Percentiles rank a stretch among this genome's conserved stretches.
phyloP scores from a whole-genome alignment of 2,113 vertebrate species.

The Hippocampus comes region DNA sequence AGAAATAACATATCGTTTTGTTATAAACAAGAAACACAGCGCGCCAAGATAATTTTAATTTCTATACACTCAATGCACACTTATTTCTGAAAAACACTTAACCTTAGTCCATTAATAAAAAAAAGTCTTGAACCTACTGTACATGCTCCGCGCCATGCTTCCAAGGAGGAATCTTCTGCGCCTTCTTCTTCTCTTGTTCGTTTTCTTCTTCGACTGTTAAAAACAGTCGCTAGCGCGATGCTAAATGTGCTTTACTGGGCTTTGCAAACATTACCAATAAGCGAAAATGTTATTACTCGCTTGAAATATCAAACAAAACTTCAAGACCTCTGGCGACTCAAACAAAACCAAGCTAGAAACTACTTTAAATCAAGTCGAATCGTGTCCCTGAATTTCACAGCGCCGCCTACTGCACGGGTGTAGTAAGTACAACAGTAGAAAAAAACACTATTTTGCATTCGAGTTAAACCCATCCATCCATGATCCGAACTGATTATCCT shows the following conservation, averaged over 20 bases:
- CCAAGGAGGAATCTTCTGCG: neutral
- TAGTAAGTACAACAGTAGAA: neutral
- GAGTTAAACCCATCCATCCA: too few species aligned
- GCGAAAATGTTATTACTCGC: neutral
- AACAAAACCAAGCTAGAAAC: neutral
- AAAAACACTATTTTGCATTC: neutral
- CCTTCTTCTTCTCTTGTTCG: neutral
- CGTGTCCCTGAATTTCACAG: neutral
- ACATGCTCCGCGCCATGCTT: neutral
- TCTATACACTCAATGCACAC: neutral
- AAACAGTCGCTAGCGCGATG: neutral
- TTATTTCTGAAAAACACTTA: neutral
- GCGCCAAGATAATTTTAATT: neutral
- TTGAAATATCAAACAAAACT: neutral
- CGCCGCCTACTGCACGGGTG: neutral
- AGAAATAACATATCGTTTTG: too few species aligned
- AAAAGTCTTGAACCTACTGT: neutral
- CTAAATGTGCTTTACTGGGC: neutral
- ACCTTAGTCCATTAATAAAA: neutral
- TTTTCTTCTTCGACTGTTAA: neutral
- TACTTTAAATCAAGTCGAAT: neutral
- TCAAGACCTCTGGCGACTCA: neutral
- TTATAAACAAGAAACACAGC: neutral
- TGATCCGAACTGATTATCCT: too few species aligned
- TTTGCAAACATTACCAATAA: neutral